Percentiles rank a stretch among this genome's conserved stretches.
Evolutionary conservation across 1,140 invertebrate species (phyloP).

Genomic region (Sitobion miscanthi): DNA sequence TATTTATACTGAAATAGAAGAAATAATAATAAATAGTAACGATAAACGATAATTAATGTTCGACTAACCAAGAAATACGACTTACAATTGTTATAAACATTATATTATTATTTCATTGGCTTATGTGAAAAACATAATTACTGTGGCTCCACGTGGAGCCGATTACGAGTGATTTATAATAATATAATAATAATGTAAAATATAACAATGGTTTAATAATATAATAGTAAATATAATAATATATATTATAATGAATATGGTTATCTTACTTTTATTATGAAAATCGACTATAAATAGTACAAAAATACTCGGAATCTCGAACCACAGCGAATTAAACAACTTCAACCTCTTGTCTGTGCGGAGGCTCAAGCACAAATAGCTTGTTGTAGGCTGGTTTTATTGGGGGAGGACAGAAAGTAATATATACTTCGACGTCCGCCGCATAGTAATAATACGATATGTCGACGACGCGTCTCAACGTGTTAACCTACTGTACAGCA

Average conservation of each 20-base stretch:
- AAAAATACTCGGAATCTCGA: background rate
- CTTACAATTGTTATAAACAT: no score
- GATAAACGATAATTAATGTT: no score
- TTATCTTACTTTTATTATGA: background rate
- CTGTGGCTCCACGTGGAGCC: no score
- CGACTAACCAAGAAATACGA: no score
- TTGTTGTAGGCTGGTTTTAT: background rate
- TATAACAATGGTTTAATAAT: background rate
- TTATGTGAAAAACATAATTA: no score
- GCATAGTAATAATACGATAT: no score
- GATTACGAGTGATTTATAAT: background rate
- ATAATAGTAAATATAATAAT: background rate
- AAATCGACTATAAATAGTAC: background rate
- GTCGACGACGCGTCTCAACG: no score
- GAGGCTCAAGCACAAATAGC: background rate
- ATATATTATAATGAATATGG: background rate
- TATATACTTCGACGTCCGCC: no score
- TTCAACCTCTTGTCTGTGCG: background rate
- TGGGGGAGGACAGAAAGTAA: background rate
- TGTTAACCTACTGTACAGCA: no score
- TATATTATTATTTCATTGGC: no score
- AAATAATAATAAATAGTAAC: no score
- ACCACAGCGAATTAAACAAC: background rate
- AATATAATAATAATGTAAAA: background rate
- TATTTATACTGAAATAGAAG: no score